Evolutionary conservation across 2,113 vertebrate species (phyloP).

Genomic region (Oxyruncus cristatus): DNA sequence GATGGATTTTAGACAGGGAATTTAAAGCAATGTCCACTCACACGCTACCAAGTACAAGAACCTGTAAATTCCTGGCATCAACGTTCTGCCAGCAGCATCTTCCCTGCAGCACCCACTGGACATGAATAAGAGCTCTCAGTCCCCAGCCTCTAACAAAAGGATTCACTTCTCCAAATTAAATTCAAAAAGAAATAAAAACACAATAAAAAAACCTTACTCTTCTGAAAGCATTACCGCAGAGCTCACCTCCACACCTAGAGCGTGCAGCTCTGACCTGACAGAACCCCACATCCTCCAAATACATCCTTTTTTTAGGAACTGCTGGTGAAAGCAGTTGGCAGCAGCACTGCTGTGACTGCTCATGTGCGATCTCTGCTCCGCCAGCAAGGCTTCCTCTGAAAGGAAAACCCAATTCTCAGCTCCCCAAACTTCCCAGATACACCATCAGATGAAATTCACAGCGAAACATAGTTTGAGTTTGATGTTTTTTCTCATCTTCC

Average conservation of each 20-base stretch:
- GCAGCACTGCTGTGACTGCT: fast-evolving
- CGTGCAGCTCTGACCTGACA: fast-evolving
- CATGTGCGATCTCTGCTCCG: background rate
- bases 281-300: background rate
- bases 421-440: background rate
- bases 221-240: fast-evolving
- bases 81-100: background rate
- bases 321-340: background rate
- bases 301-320: background rate
- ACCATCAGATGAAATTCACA: background rate
- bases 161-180: background rate
- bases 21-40: background rate
- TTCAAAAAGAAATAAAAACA: background rate
- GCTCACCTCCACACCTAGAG: background rate
- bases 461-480: background rate
- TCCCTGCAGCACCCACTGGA: fast-evolving
- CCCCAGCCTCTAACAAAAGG: background rate
- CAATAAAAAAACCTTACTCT: too few relatives aligned
- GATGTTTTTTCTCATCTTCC: background rate
- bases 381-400: background rate
- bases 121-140: background rate
- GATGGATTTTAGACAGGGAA: background rate
- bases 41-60: background rate
- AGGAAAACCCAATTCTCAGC: background rate
- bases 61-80: background rate